Conservation (phyloP, 2,797 vertebrate genomes). For the Enteromius thamalakanensis region DNA sequence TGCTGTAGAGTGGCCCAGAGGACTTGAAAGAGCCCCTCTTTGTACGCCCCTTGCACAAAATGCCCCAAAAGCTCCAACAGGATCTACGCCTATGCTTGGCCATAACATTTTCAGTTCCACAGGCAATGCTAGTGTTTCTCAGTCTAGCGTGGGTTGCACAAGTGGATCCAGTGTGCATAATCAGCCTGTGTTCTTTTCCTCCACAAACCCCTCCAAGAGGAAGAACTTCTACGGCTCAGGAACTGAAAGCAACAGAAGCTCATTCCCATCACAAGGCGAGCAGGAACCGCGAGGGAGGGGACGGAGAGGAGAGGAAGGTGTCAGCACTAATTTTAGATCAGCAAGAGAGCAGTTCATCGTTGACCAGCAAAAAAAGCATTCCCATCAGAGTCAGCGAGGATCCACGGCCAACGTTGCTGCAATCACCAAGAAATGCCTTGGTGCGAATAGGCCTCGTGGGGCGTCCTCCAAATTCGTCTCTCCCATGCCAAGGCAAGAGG, state of each 20-base stretch:
- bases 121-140: slow-evolving; percentile 37
- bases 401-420: slow-evolving; percentile 65
- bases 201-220: slow-evolving; percentile 77
- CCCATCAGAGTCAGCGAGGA: slow-evolving; percentile 74
- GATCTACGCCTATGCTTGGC: slow-evolving; percentile 65
- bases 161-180: slow-evolving; percentile 57
- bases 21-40: slow-evolving; percentile 48
- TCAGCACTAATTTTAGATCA: slow-evolving; percentile 80
- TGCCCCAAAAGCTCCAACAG: slow-evolving; percentile 60
- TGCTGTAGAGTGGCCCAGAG: slow-evolving; percentile 54
- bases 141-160: slow-evolving; percentile 46
- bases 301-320: slow-evolving; percentile 67
- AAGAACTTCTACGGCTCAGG: slow-evolving; percentile 77
- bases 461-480: slow-evolving; percentile 90
- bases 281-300: slow-evolving; percentile 58
- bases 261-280: slow-evolving; percentile 58
- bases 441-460: slow-evolving; percentile 87
- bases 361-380: slow-evolving; percentile 88
- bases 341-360: slow-evolving; percentile 88
- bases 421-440: slow-evolving; percentile 88
- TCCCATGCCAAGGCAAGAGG: slow-evolving; percentile 85
- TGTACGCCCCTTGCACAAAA: slow-evolving; percentile 47
- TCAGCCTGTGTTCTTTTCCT: slow-evolving; percentile 66
- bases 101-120: slow-evolving; percentile 58
- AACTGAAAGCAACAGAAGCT: slow-evolving; percentile 63